These are phyloP conservation scores for Xylota segnis DNA, from an alignment of 2,888 invertebrate genomes.

Conservation along the genomic window DNA sequence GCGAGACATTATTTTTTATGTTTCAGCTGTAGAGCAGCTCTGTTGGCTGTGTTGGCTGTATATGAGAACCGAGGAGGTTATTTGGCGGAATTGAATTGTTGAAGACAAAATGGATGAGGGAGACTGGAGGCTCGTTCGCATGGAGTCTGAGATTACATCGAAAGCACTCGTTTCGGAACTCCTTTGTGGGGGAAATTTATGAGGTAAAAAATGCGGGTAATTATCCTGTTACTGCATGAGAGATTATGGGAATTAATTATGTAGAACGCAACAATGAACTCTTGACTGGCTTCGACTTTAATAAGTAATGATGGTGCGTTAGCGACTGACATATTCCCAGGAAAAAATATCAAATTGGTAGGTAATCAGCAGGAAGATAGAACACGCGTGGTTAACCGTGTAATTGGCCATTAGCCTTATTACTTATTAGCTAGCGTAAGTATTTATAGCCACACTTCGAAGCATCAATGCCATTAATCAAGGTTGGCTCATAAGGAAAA, in stretches of 20 bases:
- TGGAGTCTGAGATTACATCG: constrained; percentile 7
- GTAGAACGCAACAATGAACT: constrained; percentile 5
- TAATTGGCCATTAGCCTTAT: constrained; percentile 8
- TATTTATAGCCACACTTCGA: not conserved
- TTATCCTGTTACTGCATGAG: constrained; percentile 24
- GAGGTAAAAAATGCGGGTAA: constrained; percentile 14
- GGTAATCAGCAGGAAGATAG: not conserved
- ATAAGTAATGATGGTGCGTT: not conserved
- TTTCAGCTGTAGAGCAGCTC: not conserved
- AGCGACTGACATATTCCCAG: not conserved
- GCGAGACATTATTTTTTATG: constrained; percentile 22
- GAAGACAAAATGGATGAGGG: not conserved
- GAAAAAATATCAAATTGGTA: not conserved
- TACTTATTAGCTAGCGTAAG: not conserved
- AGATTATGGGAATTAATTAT: constrained; percentile 22
- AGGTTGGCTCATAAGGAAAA: too few relatives aligned
- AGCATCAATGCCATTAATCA: too few relatives aligned
- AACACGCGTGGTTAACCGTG: not conserved
- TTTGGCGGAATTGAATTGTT: constrained; percentile 6
- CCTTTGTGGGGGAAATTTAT: not conserved
- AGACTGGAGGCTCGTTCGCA: not conserved
- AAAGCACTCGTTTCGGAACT: not conserved
- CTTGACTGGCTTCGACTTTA: constrained; percentile 6
- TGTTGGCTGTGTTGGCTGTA: not conserved
- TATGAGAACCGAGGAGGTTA: not conserved